Base-by-base conservation (phyloP, 2,888 invertebrate species). In the Dryobota labecula region DNA sequence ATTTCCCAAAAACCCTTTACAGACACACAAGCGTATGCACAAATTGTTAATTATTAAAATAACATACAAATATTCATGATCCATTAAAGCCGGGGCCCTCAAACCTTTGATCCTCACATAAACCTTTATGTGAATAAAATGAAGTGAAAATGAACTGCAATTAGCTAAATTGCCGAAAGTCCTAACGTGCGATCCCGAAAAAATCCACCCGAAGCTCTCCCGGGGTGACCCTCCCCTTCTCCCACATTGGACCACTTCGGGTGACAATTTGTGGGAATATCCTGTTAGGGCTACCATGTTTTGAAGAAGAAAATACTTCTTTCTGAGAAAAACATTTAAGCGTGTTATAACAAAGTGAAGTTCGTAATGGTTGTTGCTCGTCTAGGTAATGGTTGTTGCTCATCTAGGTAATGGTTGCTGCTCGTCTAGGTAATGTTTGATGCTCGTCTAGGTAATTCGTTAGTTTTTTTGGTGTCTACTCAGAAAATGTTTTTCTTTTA, bases 121-220 rank as follows among this genome's bases (percentile, higher is more conserved):
- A 89, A 88, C 80, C 83, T 87, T 85, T 87, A 88, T 87, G 71
- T 70, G 83, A 87, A 88, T 85, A 88, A 87, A 90, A 88, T 88
- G 83, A 87, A 89, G 85, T 87, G 87, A 86, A 84, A 90, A 90
- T 88, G 86, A 87, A 89, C 86, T 87, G 88, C 89, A 89, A 90
- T 90, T 90, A 90, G 86, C 84, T 83, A 87, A 90, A 89, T 88
- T 86, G 88, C 86, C 82, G 80, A 86, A 81, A 85, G 84, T 84
- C 84, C 78, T 84, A 86, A 85, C 84, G 86, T 83, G 84, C 80
- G 84, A 82, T 81, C 73, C 85, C 81, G 84, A 87, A 89, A 90
- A 90, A 90, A 85, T 74, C 76, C 80, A 74, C 74, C 66, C 74
- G 41, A 64, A 64, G 41, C 66, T 76, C 67, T n/a, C 69, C 66